phyloP scores from a whole-genome alignment of 2,113 vertebrate genomes.

The Acrocephalus kingi region DNA sequence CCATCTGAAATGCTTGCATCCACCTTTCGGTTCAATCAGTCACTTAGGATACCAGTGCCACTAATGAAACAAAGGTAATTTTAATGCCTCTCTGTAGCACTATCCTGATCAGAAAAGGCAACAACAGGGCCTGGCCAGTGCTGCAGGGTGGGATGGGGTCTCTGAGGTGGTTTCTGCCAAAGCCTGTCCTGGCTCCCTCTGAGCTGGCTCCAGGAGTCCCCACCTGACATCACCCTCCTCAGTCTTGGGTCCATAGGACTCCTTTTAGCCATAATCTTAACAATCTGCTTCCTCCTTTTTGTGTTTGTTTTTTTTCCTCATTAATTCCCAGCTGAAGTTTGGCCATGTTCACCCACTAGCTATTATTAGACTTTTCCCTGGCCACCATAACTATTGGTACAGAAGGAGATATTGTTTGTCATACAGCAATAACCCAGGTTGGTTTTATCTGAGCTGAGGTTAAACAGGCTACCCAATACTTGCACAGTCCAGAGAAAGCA shows the following conservation, averaged over 20 bases:
- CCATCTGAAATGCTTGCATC: background rate
- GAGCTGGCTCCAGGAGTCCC: accelerated
- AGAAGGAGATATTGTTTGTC: background rate
- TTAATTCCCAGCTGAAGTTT: background rate
- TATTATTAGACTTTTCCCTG: background rate
- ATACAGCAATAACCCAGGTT: accelerated
- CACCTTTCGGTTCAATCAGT: background rate
- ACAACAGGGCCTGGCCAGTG: accelerated
- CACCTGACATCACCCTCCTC: accelerated
- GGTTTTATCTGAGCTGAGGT: background rate
- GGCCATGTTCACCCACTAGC: background rate
- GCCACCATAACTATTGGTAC: accelerated
- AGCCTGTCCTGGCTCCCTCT: accelerated
- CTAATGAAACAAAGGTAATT: background rate
- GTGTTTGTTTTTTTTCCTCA: background rate
- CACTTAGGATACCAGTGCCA: background rate
- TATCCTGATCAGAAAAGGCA: background rate
- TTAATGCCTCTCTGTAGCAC: background rate
- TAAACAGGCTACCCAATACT: background rate
- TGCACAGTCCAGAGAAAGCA: background rate
- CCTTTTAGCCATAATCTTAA: background rate
- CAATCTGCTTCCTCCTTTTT: background rate
- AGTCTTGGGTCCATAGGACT: accelerated
- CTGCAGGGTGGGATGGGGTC: accelerated
- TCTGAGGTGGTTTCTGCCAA: background rate